phyloP scores from a whole-genome alignment of 1,140 invertebrate genomes.

The Tetranychus urticae region DNA sequence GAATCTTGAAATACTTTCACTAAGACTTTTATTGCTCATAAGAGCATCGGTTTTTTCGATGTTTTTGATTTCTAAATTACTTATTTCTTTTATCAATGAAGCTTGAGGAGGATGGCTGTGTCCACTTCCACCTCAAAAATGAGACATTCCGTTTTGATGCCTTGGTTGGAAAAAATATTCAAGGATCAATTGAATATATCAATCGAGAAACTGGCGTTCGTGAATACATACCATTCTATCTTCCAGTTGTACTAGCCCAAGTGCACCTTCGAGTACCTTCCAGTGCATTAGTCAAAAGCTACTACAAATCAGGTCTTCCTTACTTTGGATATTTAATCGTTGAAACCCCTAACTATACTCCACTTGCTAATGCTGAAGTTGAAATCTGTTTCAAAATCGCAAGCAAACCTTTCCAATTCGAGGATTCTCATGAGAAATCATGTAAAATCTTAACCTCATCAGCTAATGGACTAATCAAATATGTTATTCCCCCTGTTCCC shows the following conservation, averaged over 20 bases:
- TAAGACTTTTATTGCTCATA: too few species aligned
- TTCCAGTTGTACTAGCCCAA: neutral
- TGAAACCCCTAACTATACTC: neutral
- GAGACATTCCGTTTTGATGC: too few species aligned
- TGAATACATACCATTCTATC: neutral
- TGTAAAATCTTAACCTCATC: neutral
- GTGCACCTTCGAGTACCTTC: neutral
- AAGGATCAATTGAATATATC: neutral
- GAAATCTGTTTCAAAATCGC: neutral
- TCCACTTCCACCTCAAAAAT: neutral
- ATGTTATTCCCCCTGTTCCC: neutral
- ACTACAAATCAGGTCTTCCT: neutral
- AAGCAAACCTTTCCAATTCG: neutral
- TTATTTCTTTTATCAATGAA: too few species aligned
- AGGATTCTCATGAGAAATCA: neutral
- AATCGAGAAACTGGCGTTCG: neutral
- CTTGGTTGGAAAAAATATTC: neutral
- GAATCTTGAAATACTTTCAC: too few species aligned
- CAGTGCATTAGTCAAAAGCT: neutral
- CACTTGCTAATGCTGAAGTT: neutral
- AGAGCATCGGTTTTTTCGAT: too few species aligned
- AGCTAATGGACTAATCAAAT: neutral
- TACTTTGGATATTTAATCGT: neutral
- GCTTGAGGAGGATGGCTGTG: neutral
- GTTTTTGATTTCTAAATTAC: too few species aligned